Base-by-base conservation (phyloP, 2,888 invertebrate genomes). In the Melinopterus prodromus region DNA sequence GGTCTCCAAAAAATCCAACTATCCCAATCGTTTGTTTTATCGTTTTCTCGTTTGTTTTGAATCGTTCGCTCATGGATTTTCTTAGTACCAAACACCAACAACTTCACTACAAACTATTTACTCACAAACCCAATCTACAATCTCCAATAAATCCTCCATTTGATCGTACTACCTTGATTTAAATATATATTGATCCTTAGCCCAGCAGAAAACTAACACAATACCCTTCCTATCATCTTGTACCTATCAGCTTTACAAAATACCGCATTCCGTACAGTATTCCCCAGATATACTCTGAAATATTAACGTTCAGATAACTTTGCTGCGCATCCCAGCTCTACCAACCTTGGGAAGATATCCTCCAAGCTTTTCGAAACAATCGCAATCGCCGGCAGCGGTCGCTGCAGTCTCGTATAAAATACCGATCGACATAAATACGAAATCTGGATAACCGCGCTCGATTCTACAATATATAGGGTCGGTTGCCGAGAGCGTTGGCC, bases 381-480 rank as follows among this genome's bases (percentile, higher is more conserved):
- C 74, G 53, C 9, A 53, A 53, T 53, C 53, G 53, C 53, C 53
- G 5, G 5, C 9, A 53, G 53, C 53, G 26, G 26, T 35, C 9
- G 36, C 74, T 15, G 35, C 35, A 37, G 35, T 74, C 74, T 35
- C 74, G 74, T 74, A 74, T 74, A 74, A 74, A 74, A 74, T 74
- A 36, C 74, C 74, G 37, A 74, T 74, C 74, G 74, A 74, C 74
- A 74, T 74, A 74, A 74, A 74, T 74, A 74, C 35, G 36, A 37
- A 37, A 74, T 37, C 74, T 35, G 74, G 74, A 74, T 74, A 74
- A 74, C 36, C 74, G n/a, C 74, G 36, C 26, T 26, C 26, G 26
- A 26, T 26, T 26, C 26, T 26, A 26, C 26, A 1, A 26, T 26
- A 26, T 26, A 26, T 26, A 26, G 26, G 26, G 26, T 26, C 3